phyloP scores from a whole-genome alignment of 1,140 invertebrate species.

The Helicoverpa zea region DNA sequence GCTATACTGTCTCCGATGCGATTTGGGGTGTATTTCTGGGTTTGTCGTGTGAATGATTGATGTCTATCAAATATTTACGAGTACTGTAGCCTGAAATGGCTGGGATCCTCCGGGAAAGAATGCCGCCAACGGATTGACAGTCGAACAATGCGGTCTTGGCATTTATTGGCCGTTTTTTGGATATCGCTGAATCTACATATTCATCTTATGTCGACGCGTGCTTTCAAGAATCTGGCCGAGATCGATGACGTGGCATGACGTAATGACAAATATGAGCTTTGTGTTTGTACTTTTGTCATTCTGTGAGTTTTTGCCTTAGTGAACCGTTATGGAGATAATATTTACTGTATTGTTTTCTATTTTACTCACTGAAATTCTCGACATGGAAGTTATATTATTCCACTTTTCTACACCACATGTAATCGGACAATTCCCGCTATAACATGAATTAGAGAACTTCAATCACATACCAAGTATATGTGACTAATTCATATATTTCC shows the following conservation, averaged over 20 bases:
- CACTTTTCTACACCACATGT: neutral
- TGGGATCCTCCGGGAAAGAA: conserved; percentile 43
- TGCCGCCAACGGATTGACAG: conserved; percentile 33
- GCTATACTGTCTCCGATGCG: conserved; percentile 31
- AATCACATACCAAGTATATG: conserved; percentile 19
- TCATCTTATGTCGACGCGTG: conserved; percentile 35
- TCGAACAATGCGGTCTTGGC: conserved; percentile 48
- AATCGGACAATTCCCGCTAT: neutral
- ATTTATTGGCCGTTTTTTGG: conserved; percentile 44
- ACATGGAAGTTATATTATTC: neutral
- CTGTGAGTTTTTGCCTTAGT: neutral
- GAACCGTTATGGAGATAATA: neutral
- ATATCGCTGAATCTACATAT: conserved; percentile 47
- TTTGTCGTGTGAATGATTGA: conserved; percentile 47
- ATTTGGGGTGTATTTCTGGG: conserved; percentile 21
- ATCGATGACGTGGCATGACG: conserved; percentile 42
- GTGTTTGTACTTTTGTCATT: conserved; percentile 10
- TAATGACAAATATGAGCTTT: conserved; percentile 33
- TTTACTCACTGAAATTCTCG: neutral
- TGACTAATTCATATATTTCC: conserved; percentile 42
- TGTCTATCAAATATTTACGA: conserved; percentile 49
- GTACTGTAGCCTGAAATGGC: conserved; percentile 37
- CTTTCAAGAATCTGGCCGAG: conserved; percentile 35
- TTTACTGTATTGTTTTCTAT: neutral
- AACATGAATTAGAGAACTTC: neutral